Evolutionary conservation across 1,140 invertebrate genomes (phyloP).

Genomic region (Marisa cornuarietis): DNA sequence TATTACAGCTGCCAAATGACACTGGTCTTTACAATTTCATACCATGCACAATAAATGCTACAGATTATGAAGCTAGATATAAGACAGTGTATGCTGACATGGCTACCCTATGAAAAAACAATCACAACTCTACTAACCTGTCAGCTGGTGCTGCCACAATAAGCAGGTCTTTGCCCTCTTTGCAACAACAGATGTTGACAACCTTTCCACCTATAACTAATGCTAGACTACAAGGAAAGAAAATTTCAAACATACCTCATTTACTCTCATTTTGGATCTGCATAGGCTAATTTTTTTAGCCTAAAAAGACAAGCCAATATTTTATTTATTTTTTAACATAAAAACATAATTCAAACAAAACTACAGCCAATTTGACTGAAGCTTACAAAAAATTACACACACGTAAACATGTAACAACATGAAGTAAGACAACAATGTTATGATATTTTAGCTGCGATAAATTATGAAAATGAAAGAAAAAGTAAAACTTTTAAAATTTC

Average conservation of each 20-base stretch:
- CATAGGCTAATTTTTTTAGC: not conserved
- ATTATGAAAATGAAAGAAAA: not conserved
- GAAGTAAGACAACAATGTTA: not conserved
- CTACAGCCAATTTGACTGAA: too few relatives aligned
- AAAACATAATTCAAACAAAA: not conserved
- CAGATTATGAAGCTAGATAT: too few relatives aligned
- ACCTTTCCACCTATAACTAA: constrained; percentile 43
- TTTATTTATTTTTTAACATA: not conserved
- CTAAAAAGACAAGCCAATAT: not conserved
- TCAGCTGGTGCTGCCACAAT: constrained; percentile 53
- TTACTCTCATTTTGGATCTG: not conserved
- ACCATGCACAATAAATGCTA: too few relatives aligned
- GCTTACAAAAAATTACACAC: not conserved
- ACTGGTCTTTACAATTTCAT: too few relatives aligned
- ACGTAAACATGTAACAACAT: not conserved
- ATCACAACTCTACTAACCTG: constrained; percentile 38
- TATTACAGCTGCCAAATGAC: too few relatives aligned
- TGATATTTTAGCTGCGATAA: not conserved
- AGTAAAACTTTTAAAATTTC: too few relatives aligned
- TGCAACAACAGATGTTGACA: constrained; percentile 53
- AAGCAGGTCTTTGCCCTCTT: constrained; percentile 53
- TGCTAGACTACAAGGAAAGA: constrained; percentile 46
- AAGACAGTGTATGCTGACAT: too few relatives aligned
- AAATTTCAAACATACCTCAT: constrained; percentile 4
- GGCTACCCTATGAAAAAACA: too few relatives aligned